Base-by-base conservation (phyloP, 2,113 vertebrate species). In the Cavia porcellus region DNA sequence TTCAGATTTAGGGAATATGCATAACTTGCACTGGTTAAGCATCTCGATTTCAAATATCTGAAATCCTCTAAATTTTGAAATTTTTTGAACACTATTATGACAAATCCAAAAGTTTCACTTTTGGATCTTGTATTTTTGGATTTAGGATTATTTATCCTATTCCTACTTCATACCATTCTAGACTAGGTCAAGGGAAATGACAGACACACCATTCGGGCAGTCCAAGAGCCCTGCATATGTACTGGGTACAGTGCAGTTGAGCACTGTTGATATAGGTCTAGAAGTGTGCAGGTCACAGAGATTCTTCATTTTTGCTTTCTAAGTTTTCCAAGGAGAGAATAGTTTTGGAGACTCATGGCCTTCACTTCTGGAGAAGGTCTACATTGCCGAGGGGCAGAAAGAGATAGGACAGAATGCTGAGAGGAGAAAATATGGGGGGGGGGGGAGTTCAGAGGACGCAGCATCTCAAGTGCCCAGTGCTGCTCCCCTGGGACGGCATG, bases 151-250 rank as follows among this genome's bases (percentile, higher is more conserved):
- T 14, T 66, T 28, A 66, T 52, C 1, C 5, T 66, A 6, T 32
- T 4, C 24, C 52, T 22, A 42, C 10, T 1, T 79, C 28, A 14
- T 52, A 14, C 22, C 32, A 61, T 3, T 28, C 74, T 7, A 86
- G 57, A n/a, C 61, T 14, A 62, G 28, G 10, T 30, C 38, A 32
- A 45, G 32, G 45, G 30, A 61, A 32, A 32, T 12, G 50, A 35
- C 14, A 64, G 12, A 24, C 0, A 50, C 38, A 2, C 4, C 30
- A 8, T 3, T 38, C 10, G 1, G 11, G 30, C 20, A 61, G 35
- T 59, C 7, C 35, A 11, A 8, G 24, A 17, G 25, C 11, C 32
- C 47, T 52, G 59, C 28, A n/a, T 13, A 59, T 25, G 57, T 3
- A 17, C 35, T 7, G 47, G 50, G 14, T 77, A 2, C 12, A 20